A percentile compares a stretch with the other conserved stretches of the same genome.
phyloP scores from a whole-genome alignment of 1,140 invertebrate genomes.

The Dinoponera quadriceps region DNA sequence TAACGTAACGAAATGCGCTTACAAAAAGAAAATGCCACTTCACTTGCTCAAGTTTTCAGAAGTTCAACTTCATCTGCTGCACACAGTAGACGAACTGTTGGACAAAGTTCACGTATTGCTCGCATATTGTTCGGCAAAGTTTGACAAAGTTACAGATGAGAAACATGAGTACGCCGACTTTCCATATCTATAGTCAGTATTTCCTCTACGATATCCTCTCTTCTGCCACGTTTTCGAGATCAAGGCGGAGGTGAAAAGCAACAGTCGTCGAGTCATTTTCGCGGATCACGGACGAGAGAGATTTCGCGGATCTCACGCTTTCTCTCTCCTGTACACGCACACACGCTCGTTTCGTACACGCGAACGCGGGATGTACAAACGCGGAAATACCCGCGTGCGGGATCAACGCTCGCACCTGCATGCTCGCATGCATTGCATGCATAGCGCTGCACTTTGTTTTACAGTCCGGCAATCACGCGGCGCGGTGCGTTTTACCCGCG shows the following conservation, averaged over 20 bases:
- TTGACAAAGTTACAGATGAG: too few relatives aligned
- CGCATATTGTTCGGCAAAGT: too few relatives aligned
- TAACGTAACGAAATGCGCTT: too few relatives aligned
- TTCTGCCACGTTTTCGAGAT: not conserved
- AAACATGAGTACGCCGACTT: too few relatives aligned
- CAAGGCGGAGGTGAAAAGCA: not conserved
- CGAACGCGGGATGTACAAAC: not conserved
- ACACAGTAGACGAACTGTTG: too few relatives aligned
- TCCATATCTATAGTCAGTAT: too few relatives aligned
- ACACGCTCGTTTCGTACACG: not conserved
- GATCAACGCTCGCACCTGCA: constrained; percentile 45
- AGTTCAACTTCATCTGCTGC: too few relatives aligned
- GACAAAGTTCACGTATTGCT: too few relatives aligned
- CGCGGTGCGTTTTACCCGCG: constrained; percentile 54
- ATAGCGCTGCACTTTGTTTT: constrained; percentile 66
- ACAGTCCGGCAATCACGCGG: constrained; percentile 66
- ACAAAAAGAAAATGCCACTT: too few relatives aligned
- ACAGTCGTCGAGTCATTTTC: constrained; percentile 20
- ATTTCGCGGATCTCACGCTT: constrained; percentile 15
- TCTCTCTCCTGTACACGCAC: not conserved
- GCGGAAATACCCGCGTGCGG: constrained; percentile 13
- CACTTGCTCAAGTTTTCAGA: too few relatives aligned
- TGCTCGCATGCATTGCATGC: constrained; percentile 20
- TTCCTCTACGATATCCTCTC: too few relatives aligned
- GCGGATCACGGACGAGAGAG: not conserved